These are phyloP conservation scores for Cataglyphis livida DNA, from an alignment of 2,888 invertebrate species.

Conservation along the genomic window DNA sequence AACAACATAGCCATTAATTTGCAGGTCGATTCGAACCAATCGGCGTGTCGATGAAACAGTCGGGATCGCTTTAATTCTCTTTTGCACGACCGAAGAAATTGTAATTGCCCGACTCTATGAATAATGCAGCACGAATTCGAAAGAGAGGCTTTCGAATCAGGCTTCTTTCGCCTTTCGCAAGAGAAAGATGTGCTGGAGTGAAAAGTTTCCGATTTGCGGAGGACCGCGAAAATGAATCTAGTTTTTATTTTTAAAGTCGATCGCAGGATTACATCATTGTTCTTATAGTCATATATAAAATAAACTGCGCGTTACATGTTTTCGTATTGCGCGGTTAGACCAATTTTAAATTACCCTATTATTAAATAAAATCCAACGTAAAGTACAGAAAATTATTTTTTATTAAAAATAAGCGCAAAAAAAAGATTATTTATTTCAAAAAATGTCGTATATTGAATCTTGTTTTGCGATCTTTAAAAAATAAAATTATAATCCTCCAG, in stretches of 20 bases:
- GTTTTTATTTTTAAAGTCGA: slow-evolving; percentile 54
- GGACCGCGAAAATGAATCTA: slow-evolving; percentile 57
- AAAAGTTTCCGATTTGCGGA: slow-evolving; percentile 51
- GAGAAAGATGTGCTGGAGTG: neutral
- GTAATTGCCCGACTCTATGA: slow-evolving; percentile 63
- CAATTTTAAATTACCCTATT: slow-evolving; percentile 45
- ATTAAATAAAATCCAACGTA: neutral
- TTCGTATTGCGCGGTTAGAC: neutral
- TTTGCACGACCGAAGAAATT: slow-evolving; percentile 50
- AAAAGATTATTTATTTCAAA: neutral
- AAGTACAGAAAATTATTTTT: neutral
- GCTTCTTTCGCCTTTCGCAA: slow-evolving; percentile 13
- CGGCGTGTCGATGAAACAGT: slow-evolving; percentile 29
- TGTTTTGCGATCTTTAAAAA: neutral
- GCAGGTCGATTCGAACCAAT: slow-evolving; percentile 32
- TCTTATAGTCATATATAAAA: neutral
- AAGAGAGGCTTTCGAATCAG: slow-evolving; percentile 26
- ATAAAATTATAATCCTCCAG: neutral
- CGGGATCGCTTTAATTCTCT: slow-evolving; percentile 49
- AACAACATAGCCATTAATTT: slow-evolving; percentile 41
- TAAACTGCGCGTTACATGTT: slow-evolving; percentile 14
- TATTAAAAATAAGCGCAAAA: neutral
- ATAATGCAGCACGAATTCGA: slow-evolving; percentile 63
- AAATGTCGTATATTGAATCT: neutral
- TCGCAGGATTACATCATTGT: slow-evolving; percentile 42